Conservation (phyloP, 2,113 vertebrate genomes). For the Choloepus hoffmanni region DNA sequence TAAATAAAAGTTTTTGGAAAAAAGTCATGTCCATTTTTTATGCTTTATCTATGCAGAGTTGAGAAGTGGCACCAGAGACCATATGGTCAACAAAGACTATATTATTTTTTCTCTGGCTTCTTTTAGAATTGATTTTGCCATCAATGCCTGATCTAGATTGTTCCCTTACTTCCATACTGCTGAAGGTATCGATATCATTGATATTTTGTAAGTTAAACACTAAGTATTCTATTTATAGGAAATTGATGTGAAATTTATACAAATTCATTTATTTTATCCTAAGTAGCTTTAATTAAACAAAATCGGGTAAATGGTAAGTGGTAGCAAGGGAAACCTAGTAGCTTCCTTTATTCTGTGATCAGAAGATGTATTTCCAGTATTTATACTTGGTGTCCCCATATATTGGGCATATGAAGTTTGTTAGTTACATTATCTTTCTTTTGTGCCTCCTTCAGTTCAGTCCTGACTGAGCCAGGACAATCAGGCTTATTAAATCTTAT, state of each 20-base stretch:
- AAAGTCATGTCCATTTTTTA: background rate
- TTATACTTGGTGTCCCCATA: background rate
- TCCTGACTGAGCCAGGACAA: background rate
- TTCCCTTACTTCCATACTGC: background rate
- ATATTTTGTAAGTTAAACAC: background rate
- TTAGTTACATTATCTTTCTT: background rate
- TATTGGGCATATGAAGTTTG: background rate
- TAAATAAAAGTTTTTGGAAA: background rate
- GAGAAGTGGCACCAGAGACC: background rate
- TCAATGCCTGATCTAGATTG: background rate
- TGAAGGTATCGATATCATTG: background rate
- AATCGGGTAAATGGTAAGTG: background rate
- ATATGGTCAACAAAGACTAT: background rate
- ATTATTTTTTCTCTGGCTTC: background rate
- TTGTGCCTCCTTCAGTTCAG: too few species aligned
- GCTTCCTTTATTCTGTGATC: background rate
- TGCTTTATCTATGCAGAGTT: background rate
- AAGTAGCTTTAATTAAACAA: background rate
- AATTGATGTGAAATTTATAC: background rate
- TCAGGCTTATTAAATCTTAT: background rate
- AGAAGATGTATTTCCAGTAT: background rate
- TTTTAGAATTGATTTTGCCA: background rate
- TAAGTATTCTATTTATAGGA: background rate
- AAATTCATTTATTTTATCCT: background rate
- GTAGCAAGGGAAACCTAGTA: background rate